Conservation (phyloP, 2,797 vertebrate genomes). For the Sebastes cheni region DNA sequence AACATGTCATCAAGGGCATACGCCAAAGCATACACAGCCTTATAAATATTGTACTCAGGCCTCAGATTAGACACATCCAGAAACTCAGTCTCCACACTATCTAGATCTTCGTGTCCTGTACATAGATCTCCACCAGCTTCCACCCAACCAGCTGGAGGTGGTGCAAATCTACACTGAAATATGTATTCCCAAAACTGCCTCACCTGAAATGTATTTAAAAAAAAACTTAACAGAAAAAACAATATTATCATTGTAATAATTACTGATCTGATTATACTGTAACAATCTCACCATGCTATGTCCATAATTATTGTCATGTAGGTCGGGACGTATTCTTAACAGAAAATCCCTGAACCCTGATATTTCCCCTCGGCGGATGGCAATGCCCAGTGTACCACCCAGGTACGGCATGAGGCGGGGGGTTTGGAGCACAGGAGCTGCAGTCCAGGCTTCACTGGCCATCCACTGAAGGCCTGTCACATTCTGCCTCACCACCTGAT, state of each 20-base stretch:
- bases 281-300: constrained; percentile 44
- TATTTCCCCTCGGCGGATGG: constrained; percentile 77
- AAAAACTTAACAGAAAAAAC: not conserved
- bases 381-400: constrained; percentile 67
- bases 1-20: constrained; percentile 69
- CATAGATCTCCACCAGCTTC: constrained; percentile 30
- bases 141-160: not conserved
- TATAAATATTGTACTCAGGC: constrained; percentile 59
- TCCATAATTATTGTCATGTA: not conserved
- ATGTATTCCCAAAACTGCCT: constrained; percentile 64
- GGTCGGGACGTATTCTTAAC: constrained; percentile 37
- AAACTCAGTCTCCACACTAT: constrained; percentile 36
- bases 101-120: constrained; percentile 54
- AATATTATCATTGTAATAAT: not conserved
- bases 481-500: constrained; percentile 60
- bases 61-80: constrained; percentile 66
- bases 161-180: constrained; percentile 59
- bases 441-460: constrained; percentile 61
- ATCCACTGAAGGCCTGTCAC: constrained; percentile 64
- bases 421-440: constrained; percentile 44
- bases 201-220: constrained; percentile 18
- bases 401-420: constrained; percentile 46
- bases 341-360: constrained; percentile 67
- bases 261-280: not conserved
- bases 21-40: constrained; percentile 75